Conservation (phyloP, 2,888 invertebrate genomes). For the Nomada lathburiana region DNA sequence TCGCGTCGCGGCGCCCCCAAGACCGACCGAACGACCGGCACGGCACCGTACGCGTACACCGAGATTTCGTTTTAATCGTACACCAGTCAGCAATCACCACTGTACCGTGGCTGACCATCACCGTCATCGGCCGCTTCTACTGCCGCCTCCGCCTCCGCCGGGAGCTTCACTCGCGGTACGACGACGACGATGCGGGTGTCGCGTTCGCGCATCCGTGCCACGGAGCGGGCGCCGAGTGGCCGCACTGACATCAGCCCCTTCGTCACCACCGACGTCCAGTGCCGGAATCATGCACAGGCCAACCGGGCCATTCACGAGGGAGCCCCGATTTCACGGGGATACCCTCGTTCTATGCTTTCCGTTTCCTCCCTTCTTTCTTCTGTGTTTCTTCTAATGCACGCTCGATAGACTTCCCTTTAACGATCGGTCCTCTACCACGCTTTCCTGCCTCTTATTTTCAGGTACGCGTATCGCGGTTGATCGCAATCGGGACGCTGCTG, state of each 20-base stretch:
- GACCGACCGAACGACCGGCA: conserved; percentile 61
- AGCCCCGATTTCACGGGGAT: conserved; percentile 18
- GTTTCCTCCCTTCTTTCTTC: neutral
- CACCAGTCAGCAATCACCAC: conserved; percentile 60
- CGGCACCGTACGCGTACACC: conserved; percentile 65
- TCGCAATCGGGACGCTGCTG: too few relatives aligned
- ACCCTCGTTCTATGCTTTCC: neutral
- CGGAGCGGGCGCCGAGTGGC: conserved; percentile 73
- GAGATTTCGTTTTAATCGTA: conserved; percentile 42
- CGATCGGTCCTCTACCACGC: too few relatives aligned
- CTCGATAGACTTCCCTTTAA: neutral
- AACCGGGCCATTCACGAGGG: conserved; percentile 52
- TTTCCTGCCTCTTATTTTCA: too few relatives aligned
- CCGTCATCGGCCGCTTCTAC: conserved; percentile 55
- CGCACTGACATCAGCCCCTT: conserved; percentile 71
- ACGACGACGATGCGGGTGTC: conserved; percentile 68
- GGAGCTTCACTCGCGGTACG: conserved; percentile 62
- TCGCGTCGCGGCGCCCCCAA: conserved; percentile 59
- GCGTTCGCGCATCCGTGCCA: conserved; percentile 79
- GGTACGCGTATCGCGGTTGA: too few relatives aligned
- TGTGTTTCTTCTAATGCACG: neutral
- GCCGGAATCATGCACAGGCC: conserved; percentile 63
- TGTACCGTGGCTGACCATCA: conserved; percentile 66
- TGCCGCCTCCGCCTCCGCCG: conserved; percentile 72
- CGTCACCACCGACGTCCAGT: conserved; percentile 67